Base-by-base conservation (phyloP, 30 jellyfish, hydroid and myxozoan genomes). In the Euphysa ruthae region DNA sequence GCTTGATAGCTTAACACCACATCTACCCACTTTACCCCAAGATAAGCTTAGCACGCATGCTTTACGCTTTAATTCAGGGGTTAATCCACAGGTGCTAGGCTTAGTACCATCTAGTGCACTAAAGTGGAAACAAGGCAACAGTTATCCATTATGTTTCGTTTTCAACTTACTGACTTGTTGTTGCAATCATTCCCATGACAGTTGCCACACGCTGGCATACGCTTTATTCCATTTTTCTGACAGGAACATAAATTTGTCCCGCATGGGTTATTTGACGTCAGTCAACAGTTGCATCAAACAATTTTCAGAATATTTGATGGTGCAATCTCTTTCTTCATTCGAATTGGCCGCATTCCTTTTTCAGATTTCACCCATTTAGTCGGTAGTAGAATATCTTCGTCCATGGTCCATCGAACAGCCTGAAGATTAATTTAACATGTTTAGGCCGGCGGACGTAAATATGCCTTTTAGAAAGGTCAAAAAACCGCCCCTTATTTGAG, bases 181-280 rank as follows among this genome's bases (percentile, higher is more conserved):
- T 55, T 60, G 75, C 87, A 74, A 43, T 29, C 65, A 29, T 74
- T 65, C 28, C 87, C 87, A 43, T 31, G 60, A 61, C 87, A 74
- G 8, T 74, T 71, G 24, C 83, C 87, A 49, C 87, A 74, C 32
- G 84, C 58, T 18, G 83, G 2, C 34, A 62, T 71, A 29, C 87
- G 62, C 31, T 62, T 62, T 42, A 74, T 64, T 22, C 87, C 81
- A 23, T 65, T 31, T 49, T 71, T 71, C 33, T 79, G 16, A 34
- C 84, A 55, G 34, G 69, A 21, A 55, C 91, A 75, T 29, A 75
- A 29, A 43, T 65, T 75, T 65, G 84, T 75, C 55, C 66, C 32
- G 38, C 74, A 75, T 55, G 33, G 84, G 42, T 75, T 75, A 30
- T 75, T 74, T 32, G 91, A 51, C 4, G 75, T 29, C 38, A 74